Base-by-base conservation (phyloP, 2,888 invertebrate genomes). In the Drosophila fulvimacula region DNA sequence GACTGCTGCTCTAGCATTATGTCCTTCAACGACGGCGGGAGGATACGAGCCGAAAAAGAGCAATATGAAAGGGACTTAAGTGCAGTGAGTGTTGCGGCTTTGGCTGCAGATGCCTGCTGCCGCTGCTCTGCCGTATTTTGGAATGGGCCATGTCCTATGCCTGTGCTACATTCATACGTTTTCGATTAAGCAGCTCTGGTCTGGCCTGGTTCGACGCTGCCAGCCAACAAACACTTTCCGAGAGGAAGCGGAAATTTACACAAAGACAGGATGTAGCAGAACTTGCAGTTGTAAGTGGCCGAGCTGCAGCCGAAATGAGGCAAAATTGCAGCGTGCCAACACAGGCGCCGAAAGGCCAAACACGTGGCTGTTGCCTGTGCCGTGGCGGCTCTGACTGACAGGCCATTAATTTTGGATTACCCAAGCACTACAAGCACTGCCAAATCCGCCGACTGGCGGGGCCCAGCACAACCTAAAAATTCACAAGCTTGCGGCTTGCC, bases 371-470 rank as follows among this genome's bases (percentile, higher is more conserved):
- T 57, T 68, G 44, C 46, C 55, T 30, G 42, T 49, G 34, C 30
- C 53, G 27, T 39, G 49, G 57, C 41, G 57, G 53, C 73, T 77
- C 85, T 84, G 85, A 85, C 85, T 86, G 85, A 88, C 85, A 85
- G 84, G 75, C 85, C 85, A 85, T 85, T 85, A 85, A 85, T 85
- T 86, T 85, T 86, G 89, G 89, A 85, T 85, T 85, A 88, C 83
- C 86, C 77, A 58, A 77, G 72, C 71, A 74, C 69, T 75, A 67
- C 69, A 70, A 68, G 70, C 61, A 62, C 66, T 53, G 64, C 75
- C 48, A 56, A 56, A 84, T 62, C 52, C 70, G 60, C 48, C 64
- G 69, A 65, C 64, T 66, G 61, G 56, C 44, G 63, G 63, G 44
- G 55, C 44, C 34, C 57, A 15, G 21, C 6, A 24, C 24, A 38